Percentiles rank a stretch among this genome's conserved stretches.
Conservation (phyloP, 2,888 invertebrate genomes). For the Leptopilina drosophilae region DNA sequence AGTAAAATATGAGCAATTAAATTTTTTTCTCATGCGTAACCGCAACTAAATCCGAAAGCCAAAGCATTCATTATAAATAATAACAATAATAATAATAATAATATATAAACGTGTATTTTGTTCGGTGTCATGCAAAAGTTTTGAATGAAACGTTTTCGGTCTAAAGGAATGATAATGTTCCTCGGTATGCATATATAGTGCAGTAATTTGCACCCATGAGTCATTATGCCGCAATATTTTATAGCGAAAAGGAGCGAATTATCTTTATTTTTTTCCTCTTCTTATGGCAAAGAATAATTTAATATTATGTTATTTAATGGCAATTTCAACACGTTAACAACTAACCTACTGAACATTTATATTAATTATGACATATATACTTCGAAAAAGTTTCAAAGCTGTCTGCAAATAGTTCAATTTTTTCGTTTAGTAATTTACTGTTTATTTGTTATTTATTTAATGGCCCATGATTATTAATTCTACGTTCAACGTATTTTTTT, state of each 20-base stretch:
- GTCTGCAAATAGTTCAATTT: no score
- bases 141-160: neutral
- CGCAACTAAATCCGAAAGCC: neutral
- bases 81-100: no score
- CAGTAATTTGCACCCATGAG: neutral
- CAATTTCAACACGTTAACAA: no score
- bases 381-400: no score
- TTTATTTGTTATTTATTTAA: no score
- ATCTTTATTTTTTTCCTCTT: neutral
- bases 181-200: neutral
- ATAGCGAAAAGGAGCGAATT: neutral
- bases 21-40: slow-evolving; percentile 10
- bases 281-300: neutral
- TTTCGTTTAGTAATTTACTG: no score
- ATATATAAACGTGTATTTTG: neutral
- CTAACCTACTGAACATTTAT: no score
- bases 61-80: neutral
- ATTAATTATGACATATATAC: no score
- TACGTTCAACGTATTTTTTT: no score
- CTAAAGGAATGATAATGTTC: neutral
- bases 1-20: slow-evolving; percentile 24
- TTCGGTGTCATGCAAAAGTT: slow-evolving; percentile 17
- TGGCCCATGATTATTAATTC: no score
- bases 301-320: no score
- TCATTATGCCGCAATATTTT: slow-evolving; percentile 7